phyloP scores from a whole-genome alignment of 2,797 vertebrate species.

The Gouania willdenowi region DNA sequence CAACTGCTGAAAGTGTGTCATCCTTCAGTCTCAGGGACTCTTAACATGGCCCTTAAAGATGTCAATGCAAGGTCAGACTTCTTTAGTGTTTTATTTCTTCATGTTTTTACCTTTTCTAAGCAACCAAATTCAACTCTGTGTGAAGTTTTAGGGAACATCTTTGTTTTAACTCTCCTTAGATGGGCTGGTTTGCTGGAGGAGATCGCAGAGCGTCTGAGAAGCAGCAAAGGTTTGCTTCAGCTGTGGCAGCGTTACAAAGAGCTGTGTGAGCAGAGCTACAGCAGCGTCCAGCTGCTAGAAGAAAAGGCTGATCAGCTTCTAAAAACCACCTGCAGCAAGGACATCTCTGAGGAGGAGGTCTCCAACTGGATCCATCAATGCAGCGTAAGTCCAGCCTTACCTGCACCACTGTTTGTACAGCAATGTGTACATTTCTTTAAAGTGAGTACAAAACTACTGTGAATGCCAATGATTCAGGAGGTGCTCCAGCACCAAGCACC shows the following conservation, averaged over 20 bases:
- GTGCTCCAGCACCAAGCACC: conserved; percentile 76
- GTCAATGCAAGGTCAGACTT: conserved; percentile 89
- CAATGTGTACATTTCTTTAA: no score
- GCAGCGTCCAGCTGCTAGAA: conserved; percentile 76
- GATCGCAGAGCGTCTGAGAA: conserved; percentile 82
- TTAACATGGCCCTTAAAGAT: conserved; percentile 83
- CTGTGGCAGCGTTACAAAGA: conserved; percentile 92
- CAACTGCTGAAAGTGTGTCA: conserved; percentile 87
- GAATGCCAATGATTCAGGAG: conserved; percentile 69
- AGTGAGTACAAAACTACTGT: not conserved
- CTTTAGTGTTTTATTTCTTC: no score
- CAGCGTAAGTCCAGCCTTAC: conserved; percentile 85
- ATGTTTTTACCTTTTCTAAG: no score
- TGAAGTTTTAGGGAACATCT: no score
- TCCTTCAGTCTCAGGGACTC: conserved; percentile 84
- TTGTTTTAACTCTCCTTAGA: conserved; percentile 52
- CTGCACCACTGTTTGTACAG: no score
- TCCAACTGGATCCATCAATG: conserved; percentile 85
- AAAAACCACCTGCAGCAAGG: conserved; percentile 79
- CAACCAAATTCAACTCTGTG: no score
- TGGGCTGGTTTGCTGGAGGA: conserved; percentile 91
- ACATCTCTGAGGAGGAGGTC: conserved; percentile 85
- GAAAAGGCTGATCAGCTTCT: conserved; percentile 78
- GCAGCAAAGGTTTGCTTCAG: conserved; percentile 86
- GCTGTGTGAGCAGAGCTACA: conserved; percentile 76